Evolutionary conservation across 1,140 invertebrate genomes (phyloP).

Genomic region (Scaptomyza graminum): DNA sequence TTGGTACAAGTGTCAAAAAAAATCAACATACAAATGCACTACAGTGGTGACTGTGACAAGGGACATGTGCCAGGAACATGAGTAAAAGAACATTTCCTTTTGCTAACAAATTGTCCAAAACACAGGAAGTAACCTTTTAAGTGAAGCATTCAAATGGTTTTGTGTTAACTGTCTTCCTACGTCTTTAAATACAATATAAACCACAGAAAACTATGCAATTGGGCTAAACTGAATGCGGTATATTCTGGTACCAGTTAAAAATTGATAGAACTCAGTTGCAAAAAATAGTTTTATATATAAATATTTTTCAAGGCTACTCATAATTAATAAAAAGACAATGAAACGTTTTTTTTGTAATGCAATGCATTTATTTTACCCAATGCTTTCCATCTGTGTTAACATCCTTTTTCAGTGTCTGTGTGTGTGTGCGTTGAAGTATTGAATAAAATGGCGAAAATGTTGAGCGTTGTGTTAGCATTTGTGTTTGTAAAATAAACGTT

Average conservation of each 20-base stretch:
- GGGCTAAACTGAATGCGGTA: too few relatives aligned
- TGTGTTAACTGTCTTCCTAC: too few relatives aligned
- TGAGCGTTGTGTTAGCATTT: slow-evolving; percentile 8
- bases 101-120: background rate
- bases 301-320: too few relatives aligned
- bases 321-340: too few relatives aligned
- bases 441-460: slow-evolving; percentile 33
- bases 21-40: slow-evolving; percentile 24
- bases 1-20: slow-evolving; percentile 1
- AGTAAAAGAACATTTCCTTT: slow-evolving; percentile 35
- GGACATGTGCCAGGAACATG: slow-evolving; percentile 35
- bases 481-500: background rate
- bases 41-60: slow-evolving; percentile 32
- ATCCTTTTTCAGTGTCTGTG: background rate
- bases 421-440: background rate
- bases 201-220: too few relatives aligned
- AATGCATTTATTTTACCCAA: background rate
- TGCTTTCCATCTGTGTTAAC: too few relatives aligned
- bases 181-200: too few relatives aligned
- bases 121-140: background rate
- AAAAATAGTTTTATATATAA: too few relatives aligned
- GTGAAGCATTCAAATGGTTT: slow-evolving; percentile 20
- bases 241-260: too few relatives aligned
- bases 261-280: too few relatives aligned
- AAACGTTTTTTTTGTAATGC: background rate